Conservation (phyloP, 2,113 vertebrate genomes). For the western clawed frog (Xenopus tropicalis) region DNA sequence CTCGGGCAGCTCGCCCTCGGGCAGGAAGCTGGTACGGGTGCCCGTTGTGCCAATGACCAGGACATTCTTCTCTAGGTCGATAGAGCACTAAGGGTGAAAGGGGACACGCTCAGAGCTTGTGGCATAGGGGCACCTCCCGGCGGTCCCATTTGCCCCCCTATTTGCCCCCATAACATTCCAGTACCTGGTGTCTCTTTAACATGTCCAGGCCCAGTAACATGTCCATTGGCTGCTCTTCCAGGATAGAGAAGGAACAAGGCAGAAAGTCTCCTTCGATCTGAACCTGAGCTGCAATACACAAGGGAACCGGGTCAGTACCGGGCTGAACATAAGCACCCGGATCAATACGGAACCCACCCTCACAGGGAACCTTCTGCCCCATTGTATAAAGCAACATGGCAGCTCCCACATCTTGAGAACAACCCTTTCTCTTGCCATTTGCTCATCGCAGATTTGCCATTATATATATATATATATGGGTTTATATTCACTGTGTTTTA, state of each 20-base stretch:
- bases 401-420: too few relatives aligned
- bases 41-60: constrained; percentile 93
- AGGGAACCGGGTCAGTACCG: neutral
- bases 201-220: constrained; percentile 98
- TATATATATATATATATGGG: too few relatives aligned
- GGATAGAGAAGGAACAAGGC: constrained; percentile 94
- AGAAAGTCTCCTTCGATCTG: constrained; percentile 97
- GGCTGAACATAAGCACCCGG: neutral
- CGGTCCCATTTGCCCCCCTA: too few relatives aligned
- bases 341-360: too few relatives aligned
- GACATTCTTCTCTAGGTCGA: constrained; percentile 93
- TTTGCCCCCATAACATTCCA: too few relatives aligned
- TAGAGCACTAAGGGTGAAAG: constrained; percentile 77
- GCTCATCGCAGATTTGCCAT: too few relatives aligned
- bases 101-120: neutral
- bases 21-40: constrained; percentile 88
- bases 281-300: constrained; percentile 82
- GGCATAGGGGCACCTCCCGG: too few relatives aligned
- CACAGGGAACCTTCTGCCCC: too few relatives aligned
- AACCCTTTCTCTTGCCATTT: too few relatives aligned
- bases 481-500: too few relatives aligned
- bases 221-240: constrained; percentile 98
- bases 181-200: constrained; percentile 97
- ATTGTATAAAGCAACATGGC: too few relatives aligned
- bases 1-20: constrained; percentile 89